Evolutionary conservation across 1,140 invertebrate species (phyloP).

Genomic region (Copidosoma floridanum): DNA sequence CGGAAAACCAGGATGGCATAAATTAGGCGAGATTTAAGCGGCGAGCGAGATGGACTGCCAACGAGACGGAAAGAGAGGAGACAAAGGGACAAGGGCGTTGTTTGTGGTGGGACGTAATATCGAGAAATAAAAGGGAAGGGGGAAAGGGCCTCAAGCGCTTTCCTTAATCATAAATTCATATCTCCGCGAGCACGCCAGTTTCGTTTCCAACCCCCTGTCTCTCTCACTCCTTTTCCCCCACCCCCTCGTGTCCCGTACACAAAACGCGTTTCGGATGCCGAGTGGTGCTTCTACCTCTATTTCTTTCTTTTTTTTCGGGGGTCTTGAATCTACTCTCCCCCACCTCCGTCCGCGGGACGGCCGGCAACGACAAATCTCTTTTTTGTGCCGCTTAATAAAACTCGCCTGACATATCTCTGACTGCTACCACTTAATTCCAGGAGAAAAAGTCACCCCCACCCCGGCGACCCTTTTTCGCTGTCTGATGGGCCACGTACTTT

Average conservation of each 20-base stretch:
- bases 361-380: constrained; percentile 56
- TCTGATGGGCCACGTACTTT: too few species aligned
- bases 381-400: constrained; percentile 58
- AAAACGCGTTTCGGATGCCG: neutral
- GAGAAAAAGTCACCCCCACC: too few species aligned
- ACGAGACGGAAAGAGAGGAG: neutral
- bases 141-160: constrained; percentile 43
- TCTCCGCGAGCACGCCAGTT: constrained; percentile 42
- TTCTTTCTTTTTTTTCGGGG: too few species aligned
- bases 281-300: too few species aligned
- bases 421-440: constrained; percentile 56
- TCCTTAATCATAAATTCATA: constrained; percentile 57
- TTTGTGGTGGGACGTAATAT: too few species aligned
- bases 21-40: constrained; percentile 39
- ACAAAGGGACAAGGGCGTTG: too few species aligned
- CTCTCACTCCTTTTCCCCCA: neutral
- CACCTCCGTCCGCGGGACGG: too few species aligned
- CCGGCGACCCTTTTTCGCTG: too few species aligned
- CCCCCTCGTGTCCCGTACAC: too few species aligned
- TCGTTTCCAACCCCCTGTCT: constrained; percentile 8
- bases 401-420: constrained; percentile 55
- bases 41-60: neutral
- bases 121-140: constrained; percentile 46
- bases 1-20: constrained; percentile 32
- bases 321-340: too few species aligned